These are phyloP conservation scores for Sebastes ruberrimus DNA, from an alignment of 2,797 vertebrate species.

Conservation along the genomic window DNA sequence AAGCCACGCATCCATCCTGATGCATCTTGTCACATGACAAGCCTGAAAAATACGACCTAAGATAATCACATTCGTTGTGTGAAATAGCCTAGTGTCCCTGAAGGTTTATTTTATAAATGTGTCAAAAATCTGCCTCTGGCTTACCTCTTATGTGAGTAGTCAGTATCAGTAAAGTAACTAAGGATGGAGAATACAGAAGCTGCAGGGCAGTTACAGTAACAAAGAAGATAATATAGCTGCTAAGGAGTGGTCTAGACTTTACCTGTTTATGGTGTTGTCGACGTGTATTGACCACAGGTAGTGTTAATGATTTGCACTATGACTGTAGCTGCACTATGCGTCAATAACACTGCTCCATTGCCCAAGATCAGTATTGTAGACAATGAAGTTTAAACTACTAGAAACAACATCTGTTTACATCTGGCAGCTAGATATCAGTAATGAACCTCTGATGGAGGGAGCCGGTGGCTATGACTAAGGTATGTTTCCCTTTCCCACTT, in stretches of 20 bases:
- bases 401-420: not conserved
- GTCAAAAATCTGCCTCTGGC: not conserved
- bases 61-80: not conserved
- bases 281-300: constrained; percentile 15
- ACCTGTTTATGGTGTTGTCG: constrained; percentile 4
- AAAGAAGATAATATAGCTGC: not conserved
- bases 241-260: not conserved
- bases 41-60: not conserved
- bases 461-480: not conserved
- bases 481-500: constrained; percentile 2
- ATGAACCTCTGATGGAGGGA: constrained; percentile 1
- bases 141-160: not conserved
- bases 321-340: not conserved
- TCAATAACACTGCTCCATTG: constrained; percentile 16
- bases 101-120: not conserved
- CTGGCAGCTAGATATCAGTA: not conserved
- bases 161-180: not conserved
- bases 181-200: not conserved
- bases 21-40: not conserved
- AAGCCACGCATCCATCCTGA: not conserved
- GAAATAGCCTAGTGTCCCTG: not conserved
- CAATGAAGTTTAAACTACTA: constrained; percentile 4
- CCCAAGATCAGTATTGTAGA: not conserved
- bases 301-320: constrained; percentile 23
- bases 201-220: not conserved